These are phyloP conservation scores for Dryobotodes eremita DNA, from an alignment of 2,888 invertebrate genomes.

Conservation along the genomic window DNA sequence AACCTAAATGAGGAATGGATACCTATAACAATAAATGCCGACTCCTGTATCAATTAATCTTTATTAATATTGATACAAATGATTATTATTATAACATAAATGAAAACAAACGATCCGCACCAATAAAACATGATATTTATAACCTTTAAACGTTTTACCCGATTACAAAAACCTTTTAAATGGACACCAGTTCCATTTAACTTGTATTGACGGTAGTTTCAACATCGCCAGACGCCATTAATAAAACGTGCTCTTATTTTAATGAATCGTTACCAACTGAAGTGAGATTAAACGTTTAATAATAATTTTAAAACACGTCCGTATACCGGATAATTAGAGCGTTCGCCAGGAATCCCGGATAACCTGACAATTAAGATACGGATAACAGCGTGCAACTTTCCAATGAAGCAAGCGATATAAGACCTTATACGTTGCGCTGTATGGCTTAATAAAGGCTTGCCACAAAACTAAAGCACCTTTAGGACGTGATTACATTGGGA, in stretches of 20 bases:
- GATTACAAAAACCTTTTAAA: constrained; percentile 32
- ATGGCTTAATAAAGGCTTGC: constrained; percentile 43
- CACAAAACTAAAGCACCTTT: constrained; percentile 36
- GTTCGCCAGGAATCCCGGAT: constrained; percentile 59
- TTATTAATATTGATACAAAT: constrained; percentile 10
- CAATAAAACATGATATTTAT: constrained; percentile 18
- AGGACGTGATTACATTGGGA: constrained; percentile 24
- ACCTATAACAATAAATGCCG: constrained; percentile 6
- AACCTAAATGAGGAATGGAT: constrained; percentile 11
- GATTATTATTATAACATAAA: background rate
- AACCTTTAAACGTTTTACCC: constrained; percentile 4
- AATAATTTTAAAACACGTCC: constrained; percentile 63
- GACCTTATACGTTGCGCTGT: constrained; percentile 60
- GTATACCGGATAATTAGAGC: constrained; percentile 69
- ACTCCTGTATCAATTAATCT: background rate
- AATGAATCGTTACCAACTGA: constrained; percentile 56
- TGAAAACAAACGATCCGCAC: background rate
- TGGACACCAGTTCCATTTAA: constrained; percentile 24
- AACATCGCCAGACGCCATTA: constrained; percentile 42
- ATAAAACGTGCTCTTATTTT: constrained; percentile 56
- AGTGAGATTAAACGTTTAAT: constrained; percentile 59
- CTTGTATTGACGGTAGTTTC: constrained; percentile 23
- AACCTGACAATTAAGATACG: constrained; percentile 71
- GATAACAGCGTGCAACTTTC: constrained; percentile 64
- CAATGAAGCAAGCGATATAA: constrained; percentile 66